Evolutionary conservation across 2,797 vertebrate genomes (phyloP).

Genomic region (Mormyrus hasselquistii): DNA sequence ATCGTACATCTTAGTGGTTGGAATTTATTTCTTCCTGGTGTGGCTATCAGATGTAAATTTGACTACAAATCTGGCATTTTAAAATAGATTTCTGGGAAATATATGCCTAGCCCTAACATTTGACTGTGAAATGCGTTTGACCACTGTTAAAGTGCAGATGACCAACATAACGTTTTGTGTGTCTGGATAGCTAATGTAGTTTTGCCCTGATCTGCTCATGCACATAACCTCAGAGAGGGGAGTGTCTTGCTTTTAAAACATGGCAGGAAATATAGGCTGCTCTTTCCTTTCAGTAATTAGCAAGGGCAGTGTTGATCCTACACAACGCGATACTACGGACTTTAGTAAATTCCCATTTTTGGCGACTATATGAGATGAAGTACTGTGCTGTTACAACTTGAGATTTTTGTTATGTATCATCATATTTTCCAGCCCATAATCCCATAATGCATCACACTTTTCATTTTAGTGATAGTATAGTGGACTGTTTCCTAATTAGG

Average conservation of each 20-base stretch:
- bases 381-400: background rate
- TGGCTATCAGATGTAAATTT: background rate
- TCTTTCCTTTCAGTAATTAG: background rate
- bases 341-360: background rate
- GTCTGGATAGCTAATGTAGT: background rate
- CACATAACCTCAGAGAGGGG: background rate
- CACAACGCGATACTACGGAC: background rate
- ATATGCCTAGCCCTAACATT: background rate
- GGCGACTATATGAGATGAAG: background rate
- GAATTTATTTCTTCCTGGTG: background rate
- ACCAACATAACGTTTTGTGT: background rate
- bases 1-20: background rate
- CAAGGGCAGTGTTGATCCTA: background rate
- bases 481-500: background rate
- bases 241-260: background rate
- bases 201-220: background rate
- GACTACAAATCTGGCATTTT: background rate
- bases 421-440: background rate
- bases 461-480: background rate
- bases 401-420: background rate
- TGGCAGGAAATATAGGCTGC: background rate
- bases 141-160: background rate
- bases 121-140: background rate
- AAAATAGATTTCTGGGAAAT: slow-evolving; percentile 2
- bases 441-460: background rate